These are phyloP conservation scores for Achlya flavicornis DNA, from an alignment of 2,888 invertebrate genomes.

Conservation along the genomic window DNA sequence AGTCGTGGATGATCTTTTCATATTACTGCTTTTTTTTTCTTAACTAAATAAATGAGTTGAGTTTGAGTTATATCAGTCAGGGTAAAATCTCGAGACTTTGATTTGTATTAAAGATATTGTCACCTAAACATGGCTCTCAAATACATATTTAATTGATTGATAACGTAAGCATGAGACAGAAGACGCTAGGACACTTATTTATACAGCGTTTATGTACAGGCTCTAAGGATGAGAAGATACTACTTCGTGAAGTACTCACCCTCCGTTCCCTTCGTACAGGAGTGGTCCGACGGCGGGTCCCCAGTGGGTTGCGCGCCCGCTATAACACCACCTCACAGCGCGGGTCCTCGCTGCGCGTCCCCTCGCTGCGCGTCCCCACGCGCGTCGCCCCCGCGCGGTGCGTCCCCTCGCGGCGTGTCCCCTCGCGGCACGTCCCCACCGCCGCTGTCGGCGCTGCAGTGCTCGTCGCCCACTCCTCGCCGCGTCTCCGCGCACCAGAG, in stretches of 20 bases:
- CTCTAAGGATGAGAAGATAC: no score
- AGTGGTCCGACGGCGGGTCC: slow-evolving; percentile 62
- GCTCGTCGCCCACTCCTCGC: slow-evolving; percentile 78
- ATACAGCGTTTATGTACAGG: no score
- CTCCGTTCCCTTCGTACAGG: slow-evolving; percentile 38
- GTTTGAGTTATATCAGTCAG: no score
- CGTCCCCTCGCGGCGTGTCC: slow-evolving; percentile 40
- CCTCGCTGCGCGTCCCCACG: background rate
- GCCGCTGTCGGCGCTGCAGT: slow-evolving; percentile 78
- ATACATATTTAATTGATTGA: no score
- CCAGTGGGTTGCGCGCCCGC: slow-evolving; percentile 18
- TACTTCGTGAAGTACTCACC: background rate
- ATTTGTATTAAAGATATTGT: background rate
- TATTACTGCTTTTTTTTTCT: no score
- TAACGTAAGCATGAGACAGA: no score
- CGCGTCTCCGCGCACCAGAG: slow-evolving; percentile 78
- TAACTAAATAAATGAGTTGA: no score
- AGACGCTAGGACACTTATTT: no score
- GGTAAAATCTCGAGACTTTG: no score
- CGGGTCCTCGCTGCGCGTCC: slow-evolving; percentile 16
- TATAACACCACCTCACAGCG: slow-evolving; percentile 14
- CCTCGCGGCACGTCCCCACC: slow-evolving; percentile 69
- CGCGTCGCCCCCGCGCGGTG: slow-evolving; percentile 24
- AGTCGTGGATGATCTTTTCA: no score
- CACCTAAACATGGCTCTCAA: no score